Evolutionary conservation across 2,113 vertebrate genomes (phyloP).

Genomic region (Tonatia bakeri): DNA sequence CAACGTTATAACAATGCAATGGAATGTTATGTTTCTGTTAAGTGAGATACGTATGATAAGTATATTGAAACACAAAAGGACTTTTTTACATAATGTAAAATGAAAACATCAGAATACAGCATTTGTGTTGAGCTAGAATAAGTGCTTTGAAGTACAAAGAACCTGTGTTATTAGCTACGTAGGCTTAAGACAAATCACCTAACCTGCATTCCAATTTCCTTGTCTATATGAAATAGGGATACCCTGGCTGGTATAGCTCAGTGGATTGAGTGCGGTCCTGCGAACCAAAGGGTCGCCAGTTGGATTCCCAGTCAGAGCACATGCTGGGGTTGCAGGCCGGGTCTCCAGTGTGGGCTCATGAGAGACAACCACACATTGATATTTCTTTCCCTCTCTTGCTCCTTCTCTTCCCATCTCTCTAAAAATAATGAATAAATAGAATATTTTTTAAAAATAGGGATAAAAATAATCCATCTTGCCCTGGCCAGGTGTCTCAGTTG

Average conservation of each 20-base stretch:
- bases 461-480: not conserved
- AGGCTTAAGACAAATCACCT: not conserved
- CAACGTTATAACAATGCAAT: not conserved
- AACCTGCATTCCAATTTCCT: not conserved
- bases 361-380: no score
- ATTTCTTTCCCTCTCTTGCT: no score
- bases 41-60: not conserved
- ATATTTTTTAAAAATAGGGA: not conserved
- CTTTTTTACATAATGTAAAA: not conserved
- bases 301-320: no score
- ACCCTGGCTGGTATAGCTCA: no score
- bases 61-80: not conserved
- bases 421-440: no score
- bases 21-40: not conserved
- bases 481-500: no score
- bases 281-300: no score
- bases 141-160: not conserved
- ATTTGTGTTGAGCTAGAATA: not conserved
- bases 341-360: no score
- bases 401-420: no score
- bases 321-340: no score
- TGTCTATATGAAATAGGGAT: not conserved
- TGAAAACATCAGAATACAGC: conserved; percentile 10
- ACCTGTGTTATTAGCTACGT: not conserved
- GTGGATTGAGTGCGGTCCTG: no score